Percentiles rank a stretch among this genome's conserved stretches.
phyloP scores from a whole-genome alignment of 1,140 invertebrate species.

The Drosophila lacteicornis region DNA sequence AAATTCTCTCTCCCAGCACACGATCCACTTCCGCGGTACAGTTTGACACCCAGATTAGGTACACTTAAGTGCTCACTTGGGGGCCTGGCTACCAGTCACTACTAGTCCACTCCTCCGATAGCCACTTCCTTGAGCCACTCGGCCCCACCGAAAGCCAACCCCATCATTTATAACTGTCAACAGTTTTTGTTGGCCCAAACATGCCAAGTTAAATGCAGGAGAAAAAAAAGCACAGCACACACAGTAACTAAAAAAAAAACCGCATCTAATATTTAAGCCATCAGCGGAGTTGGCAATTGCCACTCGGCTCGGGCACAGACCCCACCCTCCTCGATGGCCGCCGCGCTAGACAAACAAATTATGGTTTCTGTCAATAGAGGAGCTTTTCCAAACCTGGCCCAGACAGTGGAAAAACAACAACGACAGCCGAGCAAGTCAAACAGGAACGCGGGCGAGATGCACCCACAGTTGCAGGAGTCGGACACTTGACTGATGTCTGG shows the following conservation, averaged over 20 bases:
- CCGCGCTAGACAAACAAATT: slow-evolving; percentile 77
- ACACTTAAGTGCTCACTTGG: slow-evolving; percentile 51
- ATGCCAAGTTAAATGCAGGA: slow-evolving; percentile 20
- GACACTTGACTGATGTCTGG: slow-evolving; percentile 66
- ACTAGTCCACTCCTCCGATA: slow-evolving; percentile 29
- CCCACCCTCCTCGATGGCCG: slow-evolving; percentile 21
- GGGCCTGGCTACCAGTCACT: slow-evolving; percentile 16
- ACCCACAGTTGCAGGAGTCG: slow-evolving; percentile 66
- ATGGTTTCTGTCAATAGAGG: slow-evolving; percentile 79
- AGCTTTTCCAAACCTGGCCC: slow-evolving; percentile 65
- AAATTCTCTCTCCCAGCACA: background rate
- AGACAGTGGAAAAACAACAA: slow-evolving; percentile 49
- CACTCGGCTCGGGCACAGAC: slow-evolving; percentile 35
- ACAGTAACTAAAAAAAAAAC: slow-evolving; percentile 37
- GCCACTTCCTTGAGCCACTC: slow-evolving; percentile 43
- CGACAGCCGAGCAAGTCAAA: slow-evolving; percentile 30
- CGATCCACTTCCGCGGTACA: slow-evolving; percentile 1
- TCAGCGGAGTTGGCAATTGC: slow-evolving; percentile 68
- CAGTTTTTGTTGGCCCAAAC: slow-evolving; percentile 72
- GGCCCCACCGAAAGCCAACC: slow-evolving; percentile 47
- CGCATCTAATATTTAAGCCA: slow-evolving; percentile 77
- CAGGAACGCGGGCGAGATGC: slow-evolving; percentile 39
- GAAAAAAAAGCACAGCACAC: slow-evolving; percentile 12
- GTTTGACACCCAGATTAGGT: slow-evolving; percentile 45
- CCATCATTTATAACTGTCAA: slow-evolving; percentile 82